phyloP scores from a whole-genome alignment of 2,113 vertebrate genomes.

The Centropus bengalensis region DNA sequence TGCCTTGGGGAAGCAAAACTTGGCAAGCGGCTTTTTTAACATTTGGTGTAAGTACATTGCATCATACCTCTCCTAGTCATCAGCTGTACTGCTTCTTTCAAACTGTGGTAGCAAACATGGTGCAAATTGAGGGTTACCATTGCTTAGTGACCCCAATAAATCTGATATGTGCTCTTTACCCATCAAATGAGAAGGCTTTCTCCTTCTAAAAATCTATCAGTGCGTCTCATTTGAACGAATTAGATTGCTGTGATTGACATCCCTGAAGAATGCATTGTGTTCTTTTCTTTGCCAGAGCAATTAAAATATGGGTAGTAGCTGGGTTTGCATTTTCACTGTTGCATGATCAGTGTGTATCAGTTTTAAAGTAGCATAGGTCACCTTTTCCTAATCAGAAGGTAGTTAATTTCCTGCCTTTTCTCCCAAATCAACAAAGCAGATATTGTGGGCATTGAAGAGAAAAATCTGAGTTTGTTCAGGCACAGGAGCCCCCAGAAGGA shows the following conservation, averaged over 20 bases:
- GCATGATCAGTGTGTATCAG: not conserved
- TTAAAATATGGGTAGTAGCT: not conserved
- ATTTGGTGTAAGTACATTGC: slow-evolving; percentile 24
- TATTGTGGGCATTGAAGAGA: not conserved
- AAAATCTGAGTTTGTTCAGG: not conserved
- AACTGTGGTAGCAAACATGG: not conserved
- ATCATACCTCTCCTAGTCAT: slow-evolving; percentile 8
- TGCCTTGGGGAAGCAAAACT: not conserved
- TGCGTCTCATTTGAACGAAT: not conserved
- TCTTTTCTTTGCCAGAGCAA: not conserved
- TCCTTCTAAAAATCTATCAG: not conserved
- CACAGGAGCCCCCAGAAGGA: not conserved
- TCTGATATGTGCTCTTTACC: not conserved
- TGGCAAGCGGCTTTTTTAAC: not conserved
- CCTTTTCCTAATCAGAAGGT: not conserved
- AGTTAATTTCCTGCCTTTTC: not conserved
- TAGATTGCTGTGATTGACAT: not conserved
- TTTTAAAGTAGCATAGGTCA: not conserved
- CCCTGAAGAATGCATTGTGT: not conserved
- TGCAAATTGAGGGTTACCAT: not conserved
- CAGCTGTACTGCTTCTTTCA: not conserved
- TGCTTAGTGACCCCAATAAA: not conserved
- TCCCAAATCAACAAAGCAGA: not conserved
- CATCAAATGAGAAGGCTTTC: not conserved
- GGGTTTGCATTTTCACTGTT: not conserved